Evolutionary conservation across 2,113 vertebrate species (phyloP), one percentile per base, ranked within the genome.

Genomic region (Mastomys coucha): DNA sequence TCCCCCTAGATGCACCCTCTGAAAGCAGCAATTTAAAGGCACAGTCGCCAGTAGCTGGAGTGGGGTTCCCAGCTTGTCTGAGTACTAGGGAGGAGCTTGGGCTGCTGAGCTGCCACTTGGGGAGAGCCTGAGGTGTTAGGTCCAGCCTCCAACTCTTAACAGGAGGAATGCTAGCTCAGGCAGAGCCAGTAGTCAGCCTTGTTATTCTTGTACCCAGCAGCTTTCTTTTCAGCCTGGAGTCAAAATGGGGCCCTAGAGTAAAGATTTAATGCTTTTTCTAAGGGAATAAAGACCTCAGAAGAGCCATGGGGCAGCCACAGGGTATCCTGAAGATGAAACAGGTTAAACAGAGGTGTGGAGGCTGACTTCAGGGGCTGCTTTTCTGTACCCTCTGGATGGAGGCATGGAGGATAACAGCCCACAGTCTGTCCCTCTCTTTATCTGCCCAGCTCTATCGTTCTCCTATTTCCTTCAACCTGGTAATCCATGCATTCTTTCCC

Each of bases 1-100:
- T 96, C 75, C 93, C 95, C 93, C 91, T 73, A 89, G 85, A 91
- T 96, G 63, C 96, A 86, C 91, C 84, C 95, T 97, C 95, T 0
- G 28, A 97, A 97, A 97, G 96, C 95, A 96, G 96, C 91, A 97
- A 97, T 98, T 96, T 97, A 98, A 98, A 98, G 98, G 95, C 94
- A 97, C 97, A 98, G 97, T 96, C 72, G 0, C 91, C 39, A n/a
- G 97, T 91, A 96, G 93, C 95, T 92, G 91, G 93, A 98, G 91
- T 92, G 80, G 93, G 96, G 90, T 93, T 96, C 77, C 12, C 75
- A 91, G 95, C 22, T 1, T 60, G 76, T 86, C 31, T 1, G 12
- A 86, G 63, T 95, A 93, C 69, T 0, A 0, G 89, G 93, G 96
- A 97, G 97, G 96, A 96, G 94, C 96, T 91, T 91, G 93, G 76